Conservation (phyloP, 2,113 vertebrate species). For the Peromyscus polionotus region DNA sequence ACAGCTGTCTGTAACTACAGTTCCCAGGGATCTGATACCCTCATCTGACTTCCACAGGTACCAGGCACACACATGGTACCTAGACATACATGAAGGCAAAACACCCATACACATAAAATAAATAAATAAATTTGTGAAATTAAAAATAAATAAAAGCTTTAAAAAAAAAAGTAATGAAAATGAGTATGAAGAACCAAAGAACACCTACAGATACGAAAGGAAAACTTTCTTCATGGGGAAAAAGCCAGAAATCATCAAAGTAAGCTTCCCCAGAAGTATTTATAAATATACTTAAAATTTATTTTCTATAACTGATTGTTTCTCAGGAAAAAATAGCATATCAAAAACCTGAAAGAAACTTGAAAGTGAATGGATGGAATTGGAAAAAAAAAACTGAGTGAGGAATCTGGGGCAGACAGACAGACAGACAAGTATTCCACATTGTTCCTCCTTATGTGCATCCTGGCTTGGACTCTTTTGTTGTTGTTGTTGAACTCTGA, state of each 20-base stretch:
- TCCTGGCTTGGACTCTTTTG: neutral
- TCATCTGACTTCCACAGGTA: neutral
- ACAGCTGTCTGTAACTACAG: neutral
- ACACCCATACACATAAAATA: neutral
- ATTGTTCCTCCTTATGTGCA: neutral
- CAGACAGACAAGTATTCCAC: neutral
- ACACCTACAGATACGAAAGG: neutral
- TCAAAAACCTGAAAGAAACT: neutral
- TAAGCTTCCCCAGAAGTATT: neutral
- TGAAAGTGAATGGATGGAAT: neutral
- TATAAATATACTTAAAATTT: constrained; percentile 11
- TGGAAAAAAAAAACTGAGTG: neutral
- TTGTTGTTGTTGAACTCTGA: no score
- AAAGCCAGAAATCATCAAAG: constrained; percentile 19
- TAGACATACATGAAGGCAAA: neutral
- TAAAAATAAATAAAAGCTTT: neutral
- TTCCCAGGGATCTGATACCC: neutral
- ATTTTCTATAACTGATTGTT: constrained; percentile 9
- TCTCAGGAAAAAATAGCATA: constrained; percentile 35
- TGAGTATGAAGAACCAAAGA: neutral
- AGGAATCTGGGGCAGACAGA: neutral
- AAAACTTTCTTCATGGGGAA: constrained; percentile 4
- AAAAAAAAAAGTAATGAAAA: neutral
- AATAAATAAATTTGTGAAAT: neutral
- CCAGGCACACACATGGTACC: neutral